Evolutionary conservation across 2,113 vertebrate genomes (phyloP).

Genomic region (Stegastes partitus): DNA sequence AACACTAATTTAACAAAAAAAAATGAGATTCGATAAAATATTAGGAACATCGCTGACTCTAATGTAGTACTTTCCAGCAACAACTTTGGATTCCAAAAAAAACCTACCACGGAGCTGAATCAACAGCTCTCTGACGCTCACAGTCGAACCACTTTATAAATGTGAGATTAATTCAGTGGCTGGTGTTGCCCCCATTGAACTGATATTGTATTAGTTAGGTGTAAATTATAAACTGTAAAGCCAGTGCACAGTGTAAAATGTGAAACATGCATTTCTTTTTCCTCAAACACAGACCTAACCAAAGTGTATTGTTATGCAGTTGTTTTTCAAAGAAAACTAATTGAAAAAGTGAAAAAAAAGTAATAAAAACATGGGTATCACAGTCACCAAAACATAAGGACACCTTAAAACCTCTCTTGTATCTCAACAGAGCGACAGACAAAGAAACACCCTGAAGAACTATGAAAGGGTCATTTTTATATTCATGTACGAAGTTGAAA

Average conservation of each 20-base stretch:
- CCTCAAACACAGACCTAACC: neutral
- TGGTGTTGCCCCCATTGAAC: neutral
- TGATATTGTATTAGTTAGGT: neutral
- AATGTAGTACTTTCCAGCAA: neutral
- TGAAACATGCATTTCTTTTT: neutral
- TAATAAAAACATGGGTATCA: neutral
- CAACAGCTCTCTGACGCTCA: constrained; percentile 6
- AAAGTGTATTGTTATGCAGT: no score
- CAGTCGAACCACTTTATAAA: constrained; percentile 11
- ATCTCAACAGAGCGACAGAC: neutral
- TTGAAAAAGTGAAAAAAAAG: neutral
- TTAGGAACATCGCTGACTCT: neutral
- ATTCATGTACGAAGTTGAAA: constrained; percentile 5
- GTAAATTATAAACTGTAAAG: neutral
- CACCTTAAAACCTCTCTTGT: neutral
- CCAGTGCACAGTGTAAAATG: no score
- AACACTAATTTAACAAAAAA: neutral
- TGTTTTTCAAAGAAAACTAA: no score
- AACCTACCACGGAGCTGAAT: neutral
- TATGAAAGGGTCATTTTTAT: neutral
- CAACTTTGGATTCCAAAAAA: neutral
- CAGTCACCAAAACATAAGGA: neutral
- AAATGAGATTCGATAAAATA: neutral
- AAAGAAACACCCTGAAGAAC: neutral
- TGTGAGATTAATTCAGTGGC: constrained; percentile 25